Conservation (phyloP, 1,140 invertebrate genomes). For the Zaprionus nigranus region DNA sequence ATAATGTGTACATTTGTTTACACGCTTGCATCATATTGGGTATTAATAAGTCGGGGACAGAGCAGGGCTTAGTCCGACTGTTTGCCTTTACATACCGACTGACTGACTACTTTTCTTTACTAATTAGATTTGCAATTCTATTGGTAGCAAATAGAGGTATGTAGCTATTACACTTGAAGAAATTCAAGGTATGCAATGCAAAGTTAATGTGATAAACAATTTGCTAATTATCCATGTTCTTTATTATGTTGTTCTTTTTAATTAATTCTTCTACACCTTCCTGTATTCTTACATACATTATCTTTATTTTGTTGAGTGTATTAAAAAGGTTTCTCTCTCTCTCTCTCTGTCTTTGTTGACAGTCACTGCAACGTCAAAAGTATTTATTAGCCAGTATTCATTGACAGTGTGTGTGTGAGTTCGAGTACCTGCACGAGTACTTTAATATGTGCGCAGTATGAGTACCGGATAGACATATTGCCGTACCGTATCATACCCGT, state of each 20-base stretch:
- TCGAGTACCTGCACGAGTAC: constrained; percentile 14
- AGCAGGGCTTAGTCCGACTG: not conserved
- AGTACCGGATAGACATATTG: constrained; percentile 9
- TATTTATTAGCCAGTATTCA: constrained; percentile 52
- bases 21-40: constrained; percentile 69
- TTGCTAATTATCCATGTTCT: not conserved
- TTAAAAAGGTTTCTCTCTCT: not conserved
- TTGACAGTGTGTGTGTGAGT: not conserved
- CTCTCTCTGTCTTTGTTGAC: constrained; percentile 1
- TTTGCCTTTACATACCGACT: not conserved
- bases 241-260: not conserved
- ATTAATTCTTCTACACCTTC: not conserved
- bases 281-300: not conserved
- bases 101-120: constrained; percentile 40
- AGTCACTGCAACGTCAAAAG: constrained; percentile 26
- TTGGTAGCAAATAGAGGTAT: constrained; percentile 53
- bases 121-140: constrained; percentile 79
- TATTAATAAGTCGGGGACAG: constrained; percentile 60
- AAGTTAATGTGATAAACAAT: not conserved
- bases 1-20: constrained; percentile 71
- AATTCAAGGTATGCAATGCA: not conserved
- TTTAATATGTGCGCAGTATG: constrained; percentile 8
- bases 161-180: constrained; percentile 42
- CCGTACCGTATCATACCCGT: not conserved
- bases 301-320: not conserved